Evolutionary conservation across 2,797 vertebrate species (phyloP).

Genomic region (Leptoclinus maculatus): DNA sequence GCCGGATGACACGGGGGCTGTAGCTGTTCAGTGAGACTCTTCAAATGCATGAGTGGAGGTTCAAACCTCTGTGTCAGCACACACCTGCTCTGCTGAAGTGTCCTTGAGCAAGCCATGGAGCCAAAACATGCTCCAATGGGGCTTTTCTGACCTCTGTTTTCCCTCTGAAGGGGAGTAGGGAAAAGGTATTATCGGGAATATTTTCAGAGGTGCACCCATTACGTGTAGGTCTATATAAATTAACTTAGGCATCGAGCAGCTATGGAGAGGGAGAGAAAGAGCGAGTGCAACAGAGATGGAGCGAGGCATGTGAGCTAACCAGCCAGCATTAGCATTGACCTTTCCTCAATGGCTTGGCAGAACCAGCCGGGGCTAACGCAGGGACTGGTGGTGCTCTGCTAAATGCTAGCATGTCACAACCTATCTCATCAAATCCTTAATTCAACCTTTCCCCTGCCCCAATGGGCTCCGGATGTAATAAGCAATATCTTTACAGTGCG

Average conservation of each 20-base stretch:
- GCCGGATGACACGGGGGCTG: slow-evolving; percentile 23
- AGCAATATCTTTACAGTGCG: slow-evolving; percentile 58
- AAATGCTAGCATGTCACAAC: slow-evolving; percentile 75
- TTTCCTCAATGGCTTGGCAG: slow-evolving; percentile 61
- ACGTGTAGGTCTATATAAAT: neutral
- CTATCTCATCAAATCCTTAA: slow-evolving; percentile 71
- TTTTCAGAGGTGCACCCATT: neutral
- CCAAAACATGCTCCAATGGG: slow-evolving; percentile 20
- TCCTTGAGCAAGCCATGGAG: slow-evolving; percentile 54
- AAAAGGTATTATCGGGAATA: neutral
- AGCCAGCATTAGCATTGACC: slow-evolving; percentile 65
- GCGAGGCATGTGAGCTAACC: slow-evolving; percentile 45
- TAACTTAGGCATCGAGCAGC: slow-evolving; percentile 2
- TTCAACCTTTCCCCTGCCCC: slow-evolving; percentile 65
- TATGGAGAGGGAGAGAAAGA: slow-evolving; percentile 19
- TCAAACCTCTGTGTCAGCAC: slow-evolving; percentile 52
- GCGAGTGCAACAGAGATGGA: slow-evolving; percentile 36
- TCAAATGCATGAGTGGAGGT: slow-evolving; percentile 40
- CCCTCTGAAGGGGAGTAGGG: neutral
- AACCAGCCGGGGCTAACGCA: slow-evolving; percentile 35
- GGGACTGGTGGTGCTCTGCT: slow-evolving; percentile 52
- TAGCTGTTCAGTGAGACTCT: slow-evolving; percentile 34
- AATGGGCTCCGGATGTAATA: slow-evolving; percentile 52
- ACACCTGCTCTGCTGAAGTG: slow-evolving; percentile 51
- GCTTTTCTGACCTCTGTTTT: slow-evolving; percentile 19